phyloP scores from a whole-genome alignment of 1,140 invertebrate genomes.

The Rhyacophila brunnea region DNA sequence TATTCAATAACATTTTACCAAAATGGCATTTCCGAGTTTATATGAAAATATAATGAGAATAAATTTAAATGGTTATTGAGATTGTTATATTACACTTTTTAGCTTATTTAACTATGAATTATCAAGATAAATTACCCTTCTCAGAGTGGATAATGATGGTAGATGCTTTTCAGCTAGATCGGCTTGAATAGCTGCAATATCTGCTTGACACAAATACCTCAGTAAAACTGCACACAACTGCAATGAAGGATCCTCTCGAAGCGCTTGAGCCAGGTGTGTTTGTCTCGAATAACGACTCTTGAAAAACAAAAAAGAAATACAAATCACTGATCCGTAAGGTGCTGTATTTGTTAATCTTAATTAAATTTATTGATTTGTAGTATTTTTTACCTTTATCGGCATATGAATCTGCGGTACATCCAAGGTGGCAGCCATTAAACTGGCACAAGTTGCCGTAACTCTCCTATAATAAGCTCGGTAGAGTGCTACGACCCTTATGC shows the following conservation, averaged over 20 bases:
- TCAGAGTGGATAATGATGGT: conserved; percentile 84
- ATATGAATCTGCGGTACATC: conserved; percentile 82
- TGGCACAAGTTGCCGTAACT: conserved; percentile 85
- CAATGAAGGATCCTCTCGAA: conserved; percentile 94
- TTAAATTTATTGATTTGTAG: background rate
- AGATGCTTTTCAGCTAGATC: conserved; percentile 82
- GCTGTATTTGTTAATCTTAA: too few species aligned
- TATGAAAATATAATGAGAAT: too few species aligned
- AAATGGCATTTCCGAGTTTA: too few species aligned
- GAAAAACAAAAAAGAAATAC: too few species aligned
- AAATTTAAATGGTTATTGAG: too few species aligned
- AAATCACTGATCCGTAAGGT: too few species aligned
- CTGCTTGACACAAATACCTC: conserved; percentile 77
- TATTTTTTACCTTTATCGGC: conserved; percentile 69
- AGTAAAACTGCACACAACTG: conserved; percentile 88
- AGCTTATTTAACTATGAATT: too few species aligned
- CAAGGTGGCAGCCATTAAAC: conserved; percentile 91
- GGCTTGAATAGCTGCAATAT: conserved; percentile 73
- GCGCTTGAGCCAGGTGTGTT: conserved; percentile 84
- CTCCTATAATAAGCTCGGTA: conserved; percentile 72
- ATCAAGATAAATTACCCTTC: conserved; percentile 57
- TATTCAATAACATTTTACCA: too few species aligned
- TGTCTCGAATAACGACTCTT: conserved; percentile 87
- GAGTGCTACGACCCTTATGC: conserved; percentile 78
- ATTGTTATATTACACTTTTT: too few species aligned